Evolutionary conservation across 1,140 invertebrate species (phyloP).

Genomic region (Carposina sasakii): DNA sequence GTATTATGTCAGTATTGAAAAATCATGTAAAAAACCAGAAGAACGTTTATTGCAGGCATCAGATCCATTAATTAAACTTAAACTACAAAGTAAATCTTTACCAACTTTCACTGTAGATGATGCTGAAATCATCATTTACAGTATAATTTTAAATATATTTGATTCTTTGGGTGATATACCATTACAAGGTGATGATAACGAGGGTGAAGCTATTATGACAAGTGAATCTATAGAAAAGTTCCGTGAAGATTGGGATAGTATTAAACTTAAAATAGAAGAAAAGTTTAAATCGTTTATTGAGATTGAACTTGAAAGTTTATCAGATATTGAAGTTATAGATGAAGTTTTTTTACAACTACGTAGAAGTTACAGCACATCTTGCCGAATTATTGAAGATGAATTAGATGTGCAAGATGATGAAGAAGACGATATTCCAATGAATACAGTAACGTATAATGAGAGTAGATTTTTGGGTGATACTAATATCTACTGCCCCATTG

Average conservation of each 20-base stretch:
- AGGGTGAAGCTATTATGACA: conserved; percentile 17
- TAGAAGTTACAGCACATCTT: conserved; percentile 35
- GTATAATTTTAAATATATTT: conserved; percentile 26
- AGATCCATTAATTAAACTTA: conserved; percentile 49
- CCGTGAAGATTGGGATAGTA: conserved; percentile 48
- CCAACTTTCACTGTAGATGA: conserved; percentile 16
- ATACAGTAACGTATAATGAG: conserved; percentile 47
- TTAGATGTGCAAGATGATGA: conserved; percentile 28
- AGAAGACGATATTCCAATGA: conserved; percentile 34
- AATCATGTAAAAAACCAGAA: conserved; percentile 39
- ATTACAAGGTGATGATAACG: conserved; percentile 13
- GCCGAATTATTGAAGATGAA: conserved; percentile 32
- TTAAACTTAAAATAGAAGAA: conserved; percentile 57
- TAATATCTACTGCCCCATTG: conserved; percentile 71
- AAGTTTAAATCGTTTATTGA: conserved; percentile 41
- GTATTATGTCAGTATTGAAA: conserved; percentile 41
- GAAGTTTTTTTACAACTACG: conserved; percentile 53
- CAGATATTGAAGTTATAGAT: conserved; percentile 48
- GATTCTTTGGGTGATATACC: conserved; percentile 6
- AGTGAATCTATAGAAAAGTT: conserved; percentile 53
- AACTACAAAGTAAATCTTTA: conserved; percentile 24
- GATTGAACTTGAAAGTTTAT: conserved; percentile 50
- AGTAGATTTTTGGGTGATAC: conserved; percentile 70
- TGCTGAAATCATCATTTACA: conserved; percentile 33
- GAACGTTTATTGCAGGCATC: conserved; percentile 38